Base-by-base conservation (phyloP, 2,113 vertebrate genomes). In the Loxodonta africana region DNA sequence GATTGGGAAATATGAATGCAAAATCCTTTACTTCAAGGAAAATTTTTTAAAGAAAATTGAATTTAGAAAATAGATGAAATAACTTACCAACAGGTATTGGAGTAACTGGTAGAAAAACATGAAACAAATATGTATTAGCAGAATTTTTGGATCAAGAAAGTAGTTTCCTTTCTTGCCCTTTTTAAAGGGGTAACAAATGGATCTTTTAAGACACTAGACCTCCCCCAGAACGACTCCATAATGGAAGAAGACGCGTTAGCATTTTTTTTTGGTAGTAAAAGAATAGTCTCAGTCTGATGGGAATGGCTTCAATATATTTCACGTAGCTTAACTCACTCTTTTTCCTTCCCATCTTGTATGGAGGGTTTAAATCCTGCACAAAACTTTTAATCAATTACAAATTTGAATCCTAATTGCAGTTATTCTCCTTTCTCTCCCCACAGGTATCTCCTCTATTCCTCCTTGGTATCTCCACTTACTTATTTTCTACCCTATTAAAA, bases 61-160 rank as follows among this genome's bases (percentile, higher is more conserved):
- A 60, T 94, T 77, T 82, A 94, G 37, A 86, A 86, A 92, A 84
- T 51, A 92, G n/a, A 88, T 62, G 37, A 82, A 44, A 62, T 71
- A 90, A 97, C 90, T 98, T 97, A 97, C 95, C 95, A 80, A 94
- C 8, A 89, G 95, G 91, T 73, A 91, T 3, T 57, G 60, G 67
- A 90, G 86, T n/a, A 91, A 93, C 97, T 89, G 94, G 86, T 62
- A 93, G 85, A 87, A 95, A 5, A 91, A 89, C 46, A 95, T 78
- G 83, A 97, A 97, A 97, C 14, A 95, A 93, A 97, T 86, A 92
- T n/a, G 30, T 21, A 67, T 94, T 94, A 93, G 91, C 21, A 87
- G 26, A 90, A 57, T 46, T 90, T 94, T 91, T 25, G 60, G 15
- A 82, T 78, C 44, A 83, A 82, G 62, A 90, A 92, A 46, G 53